Evolutionary conservation across 2,113 vertebrate species (phyloP).

Genomic region (Corythornis madagascariensis): DNA sequence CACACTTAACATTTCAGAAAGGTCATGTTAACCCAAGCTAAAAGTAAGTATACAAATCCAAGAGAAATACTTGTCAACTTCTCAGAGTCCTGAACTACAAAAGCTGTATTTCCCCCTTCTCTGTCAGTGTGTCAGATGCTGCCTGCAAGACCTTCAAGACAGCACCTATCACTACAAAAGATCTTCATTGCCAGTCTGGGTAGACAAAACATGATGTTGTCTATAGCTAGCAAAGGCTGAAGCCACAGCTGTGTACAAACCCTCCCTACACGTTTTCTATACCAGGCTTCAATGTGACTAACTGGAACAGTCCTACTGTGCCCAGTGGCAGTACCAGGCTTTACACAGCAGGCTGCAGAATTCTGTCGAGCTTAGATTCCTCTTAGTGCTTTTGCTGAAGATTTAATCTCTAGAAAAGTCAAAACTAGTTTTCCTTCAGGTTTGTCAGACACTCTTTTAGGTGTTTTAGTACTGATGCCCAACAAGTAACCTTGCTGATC

Average conservation of each 20-base stretch:
- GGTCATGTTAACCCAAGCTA: not conserved
- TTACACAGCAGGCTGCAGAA: not conserved
- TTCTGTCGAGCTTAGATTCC: not conserved
- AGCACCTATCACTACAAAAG: not conserved
- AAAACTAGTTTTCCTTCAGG: not conserved
- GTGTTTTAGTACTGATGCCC: not conserved
- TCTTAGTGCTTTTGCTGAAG: not conserved
- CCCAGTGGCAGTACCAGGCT: not conserved
- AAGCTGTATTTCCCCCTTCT: not conserved
- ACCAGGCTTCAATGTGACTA: not conserved
- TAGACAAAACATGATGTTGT: not conserved
- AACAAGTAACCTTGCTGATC: not conserved
- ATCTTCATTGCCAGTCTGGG: not conserved
- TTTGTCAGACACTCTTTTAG: not conserved
- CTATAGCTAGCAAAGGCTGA: not conserved
- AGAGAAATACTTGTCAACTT: not conserved
- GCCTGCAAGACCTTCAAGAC: not conserved
- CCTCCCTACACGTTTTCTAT: not conserved
- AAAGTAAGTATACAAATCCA: not conserved
- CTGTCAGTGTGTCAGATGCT: not conserved
- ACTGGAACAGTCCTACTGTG: not conserved
- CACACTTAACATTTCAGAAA: not conserved
- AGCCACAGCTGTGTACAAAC: not conserved
- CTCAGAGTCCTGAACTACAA: not conserved
- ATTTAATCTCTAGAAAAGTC: not conserved